Evolutionary conservation across 2,113 vertebrate genomes (phyloP).

Genomic region (Colinus virginianus): DNA sequence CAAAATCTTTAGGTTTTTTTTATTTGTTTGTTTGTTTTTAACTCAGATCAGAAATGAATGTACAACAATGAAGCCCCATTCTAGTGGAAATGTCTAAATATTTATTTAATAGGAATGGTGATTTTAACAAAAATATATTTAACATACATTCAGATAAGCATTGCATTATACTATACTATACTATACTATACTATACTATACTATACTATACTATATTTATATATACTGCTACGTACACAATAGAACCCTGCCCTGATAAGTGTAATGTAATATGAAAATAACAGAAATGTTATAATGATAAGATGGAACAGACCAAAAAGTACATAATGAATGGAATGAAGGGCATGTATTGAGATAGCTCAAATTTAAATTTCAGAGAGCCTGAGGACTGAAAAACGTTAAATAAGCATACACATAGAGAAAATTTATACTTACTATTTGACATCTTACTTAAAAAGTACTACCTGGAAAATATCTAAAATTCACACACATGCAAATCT

Average conservation of each 20-base stretch:
- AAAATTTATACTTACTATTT: not conserved
- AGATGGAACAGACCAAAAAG: not conserved
- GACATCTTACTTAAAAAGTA: not conserved
- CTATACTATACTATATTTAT: too few species aligned
- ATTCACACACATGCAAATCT: not conserved
- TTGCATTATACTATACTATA: not conserved
- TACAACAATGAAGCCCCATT: not conserved
- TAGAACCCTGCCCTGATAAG: not conserved
- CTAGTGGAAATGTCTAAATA: not conserved
- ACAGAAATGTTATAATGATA: not conserved
- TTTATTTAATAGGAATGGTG: not conserved
- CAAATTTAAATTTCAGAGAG: not conserved
- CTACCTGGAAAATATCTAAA: not conserved
- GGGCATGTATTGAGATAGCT: not conserved
- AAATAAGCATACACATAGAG: rapidly evolving
- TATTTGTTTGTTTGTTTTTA: too few species aligned
- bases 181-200: too few species aligned
- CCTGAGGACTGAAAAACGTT: not conserved
- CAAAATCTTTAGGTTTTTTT: not conserved
- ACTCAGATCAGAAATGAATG: not conserved
- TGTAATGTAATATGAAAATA: not conserved
- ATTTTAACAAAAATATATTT: not conserved
- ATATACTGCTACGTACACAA: not conserved
- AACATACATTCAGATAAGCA: not conserved
- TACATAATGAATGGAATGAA: not conserved